Conservation (phyloP, 2,113 vertebrate genomes). For the Pelodiscus sinensis region DNA sequence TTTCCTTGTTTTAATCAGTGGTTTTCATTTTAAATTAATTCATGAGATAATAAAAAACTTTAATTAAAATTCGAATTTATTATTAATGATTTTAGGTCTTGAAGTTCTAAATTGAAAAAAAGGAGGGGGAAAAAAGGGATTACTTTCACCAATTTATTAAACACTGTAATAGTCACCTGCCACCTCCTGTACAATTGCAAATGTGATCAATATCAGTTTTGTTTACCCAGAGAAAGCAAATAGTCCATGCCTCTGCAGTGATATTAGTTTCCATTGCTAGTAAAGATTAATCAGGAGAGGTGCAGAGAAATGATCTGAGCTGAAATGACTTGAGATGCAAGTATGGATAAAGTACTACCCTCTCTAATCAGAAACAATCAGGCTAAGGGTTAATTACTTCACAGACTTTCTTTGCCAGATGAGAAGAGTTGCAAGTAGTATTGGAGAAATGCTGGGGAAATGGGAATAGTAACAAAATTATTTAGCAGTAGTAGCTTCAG, state of each 20-base stretch:
- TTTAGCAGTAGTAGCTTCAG: background rate
- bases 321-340: background rate
- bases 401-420: background rate
- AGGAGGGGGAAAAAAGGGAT: background rate
- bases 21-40: slow-evolving; percentile 66
- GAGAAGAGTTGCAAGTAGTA: background rate
- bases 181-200: background rate
- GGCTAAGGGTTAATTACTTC: background rate
- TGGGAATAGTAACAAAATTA: background rate
- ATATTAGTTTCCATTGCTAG: background rate
- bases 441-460: background rate
- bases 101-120: slow-evolving; percentile 9
- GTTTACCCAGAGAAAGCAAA: slow-evolving; percentile 21
- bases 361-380: background rate
- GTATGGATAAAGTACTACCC: background rate
- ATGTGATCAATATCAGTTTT: slow-evolving; percentile 11
- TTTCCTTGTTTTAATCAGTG: slow-evolving; percentile 60
- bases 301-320: background rate
- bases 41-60: slow-evolving; percentile 53
- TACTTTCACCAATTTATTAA: slow-evolving; percentile 34
- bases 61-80: slow-evolving; percentile 74
- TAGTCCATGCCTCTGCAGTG: background rate
- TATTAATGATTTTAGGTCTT: slow-evolving; percentile 17
- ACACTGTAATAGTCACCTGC: background rate
- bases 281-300: background rate